Percentiles rank a stretch among this genome's conserved stretches.
These are phyloP conservation scores for Coelopa frigida DNA, from an alignment of 1,140 invertebrate species.

Conservation along the genomic window DNA sequence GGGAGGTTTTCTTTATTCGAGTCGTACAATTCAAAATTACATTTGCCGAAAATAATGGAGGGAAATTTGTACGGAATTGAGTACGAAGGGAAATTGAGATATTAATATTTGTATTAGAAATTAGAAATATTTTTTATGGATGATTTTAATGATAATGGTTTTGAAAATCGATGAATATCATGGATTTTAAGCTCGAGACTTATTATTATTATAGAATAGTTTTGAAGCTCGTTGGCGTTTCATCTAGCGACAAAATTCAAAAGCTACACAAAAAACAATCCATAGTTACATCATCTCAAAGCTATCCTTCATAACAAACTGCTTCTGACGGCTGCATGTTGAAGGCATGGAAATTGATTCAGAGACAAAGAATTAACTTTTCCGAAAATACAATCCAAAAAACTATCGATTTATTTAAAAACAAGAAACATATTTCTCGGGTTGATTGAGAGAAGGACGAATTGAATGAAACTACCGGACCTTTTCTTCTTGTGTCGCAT, in stretches of 20 bases:
- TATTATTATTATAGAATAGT: constrained; percentile 6
- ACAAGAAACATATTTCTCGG: too few species aligned
- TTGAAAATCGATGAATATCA: too few species aligned
- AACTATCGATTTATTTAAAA: not conserved
- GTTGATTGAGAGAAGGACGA: too few species aligned
- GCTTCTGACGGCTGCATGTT: constrained; percentile 27
- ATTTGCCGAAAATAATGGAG: too few species aligned
- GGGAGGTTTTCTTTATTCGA: too few species aligned
- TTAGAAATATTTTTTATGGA: too few species aligned
- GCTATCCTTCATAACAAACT: constrained; percentile 41
- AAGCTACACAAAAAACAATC: not conserved
- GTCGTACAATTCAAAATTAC: too few species aligned
- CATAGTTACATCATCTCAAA: constrained; percentile 40
- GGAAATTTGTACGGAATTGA: too few species aligned
- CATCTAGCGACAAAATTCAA: not conserved
- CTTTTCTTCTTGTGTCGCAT: constrained; percentile 43
- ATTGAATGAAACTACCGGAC: constrained; percentile 19
- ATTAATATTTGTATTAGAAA: too few species aligned
- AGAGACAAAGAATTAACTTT: not conserved
- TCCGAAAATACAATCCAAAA: not conserved
- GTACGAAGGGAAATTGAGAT: too few species aligned
- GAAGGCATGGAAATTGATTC: not conserved
- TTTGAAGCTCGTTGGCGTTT: constrained; percentile 1
- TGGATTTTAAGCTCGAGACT: constrained; percentile 7
- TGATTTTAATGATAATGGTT: too few species aligned